These are phyloP conservation scores for Danio kyathit DNA, from an alignment of 2,797 vertebrate genomes.

Conservation along the genomic window DNA sequence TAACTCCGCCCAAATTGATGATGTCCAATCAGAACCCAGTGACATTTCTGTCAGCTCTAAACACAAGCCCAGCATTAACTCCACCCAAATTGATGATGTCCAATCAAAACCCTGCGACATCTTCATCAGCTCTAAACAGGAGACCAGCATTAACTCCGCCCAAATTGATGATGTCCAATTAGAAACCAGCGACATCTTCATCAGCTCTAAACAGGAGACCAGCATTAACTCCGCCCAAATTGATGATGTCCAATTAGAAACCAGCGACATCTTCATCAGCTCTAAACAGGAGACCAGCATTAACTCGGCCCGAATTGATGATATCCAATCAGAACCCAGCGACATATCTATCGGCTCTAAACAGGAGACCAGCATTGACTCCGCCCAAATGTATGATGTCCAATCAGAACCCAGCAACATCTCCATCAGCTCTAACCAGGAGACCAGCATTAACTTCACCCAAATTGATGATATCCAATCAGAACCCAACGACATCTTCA, in stretches of 20 bases:
- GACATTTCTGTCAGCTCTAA: not conserved
- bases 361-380: not conserved
- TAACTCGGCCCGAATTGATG: not conserved
- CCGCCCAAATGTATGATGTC: not conserved
- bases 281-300: not conserved
- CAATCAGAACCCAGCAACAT: not conserved
- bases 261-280: constrained; percentile 16
- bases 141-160: not conserved
- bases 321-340: not conserved
- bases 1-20: not conserved
- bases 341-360: not conserved
- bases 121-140: constrained; percentile 7
- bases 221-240: not conserved
- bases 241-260: not conserved
- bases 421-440: not conserved
- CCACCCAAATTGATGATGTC: not conserved
- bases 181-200: constrained; percentile 1
- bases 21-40: constrained; percentile 1
- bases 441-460: not conserved
- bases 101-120: constrained; percentile 36
- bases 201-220: not conserved
- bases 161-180: not conserved
- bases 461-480: not conserved
- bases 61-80: not conserved
- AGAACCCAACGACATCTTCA: no score